Percentiles rank a stretch among this genome's conserved stretches.
Conservation (phyloP, 2,888 invertebrate species). For the Helobdella robusta region DNA sequence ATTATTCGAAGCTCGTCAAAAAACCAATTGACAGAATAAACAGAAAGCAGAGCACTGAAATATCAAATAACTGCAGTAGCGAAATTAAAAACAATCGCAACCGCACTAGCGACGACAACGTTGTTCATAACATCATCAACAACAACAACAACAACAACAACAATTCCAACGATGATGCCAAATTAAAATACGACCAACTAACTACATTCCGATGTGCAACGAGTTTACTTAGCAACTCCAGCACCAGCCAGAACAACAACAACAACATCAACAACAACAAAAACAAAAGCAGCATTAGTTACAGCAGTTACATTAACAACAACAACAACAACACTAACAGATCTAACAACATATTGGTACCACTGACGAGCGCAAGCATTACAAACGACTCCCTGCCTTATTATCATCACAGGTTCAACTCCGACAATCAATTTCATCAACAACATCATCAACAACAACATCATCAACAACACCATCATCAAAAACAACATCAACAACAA, state of each 20-base stretch:
- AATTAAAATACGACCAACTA: background rate
- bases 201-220: background rate
- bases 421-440: background rate
- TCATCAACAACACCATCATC: background rate
- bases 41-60: too few species aligned
- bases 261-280: background rate
- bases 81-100: background rate
- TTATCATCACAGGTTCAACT: background rate
- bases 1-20: too few species aligned
- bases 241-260: background rate
- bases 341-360: background rate
- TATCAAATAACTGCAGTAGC: slow-evolving; percentile 3
- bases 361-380: background rate
- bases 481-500: background rate
- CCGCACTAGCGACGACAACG: background rate
- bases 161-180: background rate
- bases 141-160: slow-evolving; percentile 1
- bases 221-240: background rate
- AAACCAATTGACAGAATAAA: too few species aligned
- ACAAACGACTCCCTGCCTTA: background rate
- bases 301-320: background rate
- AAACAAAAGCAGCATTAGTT: background rate
- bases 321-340: background rate
- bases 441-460: background rate
- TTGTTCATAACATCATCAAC: background rate